Conservation (phyloP, 2,888 invertebrate genomes). For the Stratiomys singularior region DNA sequence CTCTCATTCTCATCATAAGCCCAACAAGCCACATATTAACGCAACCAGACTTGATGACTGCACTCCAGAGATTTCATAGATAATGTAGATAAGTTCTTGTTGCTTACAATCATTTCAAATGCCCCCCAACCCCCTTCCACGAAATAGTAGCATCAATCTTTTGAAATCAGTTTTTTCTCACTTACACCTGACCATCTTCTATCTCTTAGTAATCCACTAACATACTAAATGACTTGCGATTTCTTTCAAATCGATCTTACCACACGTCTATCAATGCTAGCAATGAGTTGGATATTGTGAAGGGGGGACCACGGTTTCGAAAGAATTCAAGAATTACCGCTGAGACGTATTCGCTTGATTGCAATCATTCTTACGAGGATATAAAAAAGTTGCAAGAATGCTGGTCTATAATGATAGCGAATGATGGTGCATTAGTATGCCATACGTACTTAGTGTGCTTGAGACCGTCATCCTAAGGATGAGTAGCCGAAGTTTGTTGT, state of each 20-base stretch:
- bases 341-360: neutral
- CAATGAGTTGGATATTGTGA: neutral
- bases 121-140: neutral
- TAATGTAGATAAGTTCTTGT: neutral
- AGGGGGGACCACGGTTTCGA: neutral
- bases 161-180: conserved; percentile 10
- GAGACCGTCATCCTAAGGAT: neutral
- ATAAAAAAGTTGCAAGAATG: conserved; percentile 7
- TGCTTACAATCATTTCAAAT: neutral
- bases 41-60: neutral
- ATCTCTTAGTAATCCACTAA: conserved; percentile 41
- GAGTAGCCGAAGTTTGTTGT: neutral
- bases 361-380: neutral
- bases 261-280: too few species aligned
- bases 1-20: neutral
- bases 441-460: neutral
- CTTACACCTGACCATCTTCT: neutral
- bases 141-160: neutral
- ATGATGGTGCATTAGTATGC: conserved; percentile 1
- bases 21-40: neutral
- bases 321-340: neutral
- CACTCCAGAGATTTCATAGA: neutral
- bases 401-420: neutral
- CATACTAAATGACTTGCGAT: conserved; percentile 45
- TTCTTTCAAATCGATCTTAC: conserved; percentile 20